Evolutionary conservation across 2,797 vertebrate species (phyloP).

Genomic region (Bovichtus diacanthus): DNA sequence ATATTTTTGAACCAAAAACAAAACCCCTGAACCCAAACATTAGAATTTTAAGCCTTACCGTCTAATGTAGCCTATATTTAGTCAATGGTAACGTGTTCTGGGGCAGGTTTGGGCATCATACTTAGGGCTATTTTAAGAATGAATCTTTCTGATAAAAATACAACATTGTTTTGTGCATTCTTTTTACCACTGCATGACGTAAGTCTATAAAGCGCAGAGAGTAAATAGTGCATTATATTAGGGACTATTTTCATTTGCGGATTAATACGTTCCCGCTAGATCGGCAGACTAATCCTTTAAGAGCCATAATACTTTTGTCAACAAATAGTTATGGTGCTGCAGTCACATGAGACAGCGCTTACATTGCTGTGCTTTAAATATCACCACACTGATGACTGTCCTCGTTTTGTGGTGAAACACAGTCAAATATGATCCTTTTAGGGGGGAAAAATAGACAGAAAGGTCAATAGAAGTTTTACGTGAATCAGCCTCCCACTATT

Average conservation of each 20-base stretch:
- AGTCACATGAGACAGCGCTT: not conserved
- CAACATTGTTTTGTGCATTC: not conserved
- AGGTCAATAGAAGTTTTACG: not conserved
- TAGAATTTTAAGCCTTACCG: too few species aligned
- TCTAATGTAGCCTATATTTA: not conserved
- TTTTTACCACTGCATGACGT: not conserved
- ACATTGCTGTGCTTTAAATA: not conserved
- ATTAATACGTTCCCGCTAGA: not conserved
- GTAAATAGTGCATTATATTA: not conserved
- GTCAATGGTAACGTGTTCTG: not conserved
- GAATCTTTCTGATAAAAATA: not conserved
- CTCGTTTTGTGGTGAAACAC: not conserved
- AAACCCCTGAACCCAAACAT: not conserved
- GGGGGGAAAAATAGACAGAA: not conserved
- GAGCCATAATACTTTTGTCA: not conserved
- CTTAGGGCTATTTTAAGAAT: not conserved
- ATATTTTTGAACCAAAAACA: too few species aligned
- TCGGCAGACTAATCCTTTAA: slow-evolving; percentile 1
- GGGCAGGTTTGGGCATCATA: not conserved
- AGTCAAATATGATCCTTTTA: not conserved
- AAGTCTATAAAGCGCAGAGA: not conserved
- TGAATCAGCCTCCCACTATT: not conserved
- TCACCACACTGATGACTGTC: not conserved
- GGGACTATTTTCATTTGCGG: not conserved
- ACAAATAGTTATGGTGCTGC: slow-evolving; percentile 3